phyloP scores from a whole-genome alignment of 2,888 invertebrate genomes.

The Cerastoderma edule region DNA sequence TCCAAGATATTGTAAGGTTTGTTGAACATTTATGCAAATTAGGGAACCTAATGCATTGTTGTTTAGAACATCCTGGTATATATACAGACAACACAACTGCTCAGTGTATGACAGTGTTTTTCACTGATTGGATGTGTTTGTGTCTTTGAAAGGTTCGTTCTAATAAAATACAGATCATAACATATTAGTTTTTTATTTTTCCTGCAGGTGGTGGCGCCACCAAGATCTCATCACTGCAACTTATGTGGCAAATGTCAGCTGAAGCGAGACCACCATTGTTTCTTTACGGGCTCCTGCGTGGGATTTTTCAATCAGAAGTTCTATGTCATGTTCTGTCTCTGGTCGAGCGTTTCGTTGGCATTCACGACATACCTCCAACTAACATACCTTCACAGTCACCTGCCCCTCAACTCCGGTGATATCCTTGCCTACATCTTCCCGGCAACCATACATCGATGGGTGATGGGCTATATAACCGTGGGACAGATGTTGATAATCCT shows the following conservation, averaged over 20 bases:
- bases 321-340: constrained; percentile 82
- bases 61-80: too few species aligned
- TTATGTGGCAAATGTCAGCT: constrained; percentile 83
- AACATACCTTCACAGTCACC: constrained; percentile 66
- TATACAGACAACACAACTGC: too few species aligned
- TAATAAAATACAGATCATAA: not conserved
- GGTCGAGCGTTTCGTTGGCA: constrained; percentile 59
- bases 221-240: constrained; percentile 82
- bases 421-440: constrained; percentile 69
- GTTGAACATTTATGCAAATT: too few species aligned
- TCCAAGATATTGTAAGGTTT: too few species aligned
- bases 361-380: constrained; percentile 67
- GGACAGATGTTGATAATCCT: constrained; percentile 59
- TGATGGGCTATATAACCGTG: constrained; percentile 68
- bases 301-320: constrained; percentile 84
- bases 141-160: not conserved
- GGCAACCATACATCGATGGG: constrained; percentile 61
- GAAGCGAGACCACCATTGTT: constrained; percentile 84
- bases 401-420: constrained; percentile 64
- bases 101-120: too few species aligned
- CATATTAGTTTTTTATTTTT: not conserved
- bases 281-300: constrained; percentile 82
- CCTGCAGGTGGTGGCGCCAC: constrained; percentile 71
- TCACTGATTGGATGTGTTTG: not conserved
- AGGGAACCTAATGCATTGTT: too few species aligned